phyloP scores from a whole-genome alignment of 2,113 vertebrate genomes.

The Nerophis ophidion region DNA sequence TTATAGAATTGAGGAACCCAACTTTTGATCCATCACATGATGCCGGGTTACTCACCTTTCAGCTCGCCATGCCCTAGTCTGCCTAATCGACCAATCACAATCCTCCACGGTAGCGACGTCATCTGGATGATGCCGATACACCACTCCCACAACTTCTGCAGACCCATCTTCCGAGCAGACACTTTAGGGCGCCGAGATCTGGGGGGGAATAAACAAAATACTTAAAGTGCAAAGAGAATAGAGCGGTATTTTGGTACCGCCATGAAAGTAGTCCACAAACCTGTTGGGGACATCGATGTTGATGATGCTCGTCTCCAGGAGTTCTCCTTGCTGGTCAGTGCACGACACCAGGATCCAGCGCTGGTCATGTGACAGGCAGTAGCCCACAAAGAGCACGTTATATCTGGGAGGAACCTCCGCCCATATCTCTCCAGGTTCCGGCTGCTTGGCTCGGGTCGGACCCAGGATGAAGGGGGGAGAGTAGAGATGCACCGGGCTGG shows the following conservation, averaged over 20 bases:
- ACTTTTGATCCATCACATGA: not conserved
- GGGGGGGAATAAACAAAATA: not conserved
- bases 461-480: slow-evolving; percentile 88
- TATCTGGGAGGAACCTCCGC: slow-evolving; percentile 85
- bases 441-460: slow-evolving; percentile 86
- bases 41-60: slow-evolving; percentile 75
- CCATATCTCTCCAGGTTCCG: slow-evolving; percentile 85
- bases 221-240: not conserved
- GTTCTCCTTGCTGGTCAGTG: slow-evolving; percentile 92
- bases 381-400: slow-evolving; percentile 92
- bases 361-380: slow-evolving; percentile 95
- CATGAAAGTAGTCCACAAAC: slow-evolving; percentile 49
- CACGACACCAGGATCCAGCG: slow-evolving; percentile 96
- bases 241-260: not conserved
- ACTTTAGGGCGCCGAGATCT: slow-evolving; percentile 88
- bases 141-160: slow-evolving; percentile 98
- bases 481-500: slow-evolving; percentile 85
- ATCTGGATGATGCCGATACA: slow-evolving; percentile 92
- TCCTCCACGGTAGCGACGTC: slow-evolving; percentile 95
- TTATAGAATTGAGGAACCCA: not conserved
- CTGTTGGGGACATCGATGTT: slow-evolving; percentile 94
- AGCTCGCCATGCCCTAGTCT: slow-evolving; percentile 91
- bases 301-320: slow-evolving; percentile 89
- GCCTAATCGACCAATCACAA: slow-evolving; percentile 94
- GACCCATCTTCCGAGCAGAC: slow-evolving; percentile 88